phyloP scores from a whole-genome alignment of 1,140 invertebrate species.

The Drosophila lacertosa region DNA sequence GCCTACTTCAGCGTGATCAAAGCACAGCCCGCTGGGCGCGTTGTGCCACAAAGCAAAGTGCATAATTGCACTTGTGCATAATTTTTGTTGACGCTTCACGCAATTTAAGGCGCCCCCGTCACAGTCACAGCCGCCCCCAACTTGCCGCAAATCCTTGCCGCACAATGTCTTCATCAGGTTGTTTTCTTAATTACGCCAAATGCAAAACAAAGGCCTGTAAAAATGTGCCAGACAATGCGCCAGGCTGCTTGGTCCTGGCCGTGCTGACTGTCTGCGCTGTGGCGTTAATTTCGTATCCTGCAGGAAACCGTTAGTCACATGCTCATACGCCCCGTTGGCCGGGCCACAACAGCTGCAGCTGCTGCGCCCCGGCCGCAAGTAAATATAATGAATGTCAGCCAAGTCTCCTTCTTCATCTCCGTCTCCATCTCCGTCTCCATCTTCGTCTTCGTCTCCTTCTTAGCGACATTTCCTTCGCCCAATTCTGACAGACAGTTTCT shows the following conservation, averaged over 20 bases:
- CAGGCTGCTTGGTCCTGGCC: constrained; percentile 6
- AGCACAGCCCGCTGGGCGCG: constrained; percentile 10
- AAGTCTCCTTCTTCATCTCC: constrained; percentile 18
- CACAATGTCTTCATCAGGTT: constrained; percentile 54
- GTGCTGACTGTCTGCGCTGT: constrained; percentile 11
- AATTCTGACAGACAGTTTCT: constrained; percentile 6
- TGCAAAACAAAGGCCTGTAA: constrained; percentile 66
- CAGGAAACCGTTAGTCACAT: constrained; percentile 53
- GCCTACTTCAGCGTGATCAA: constrained; percentile 48
- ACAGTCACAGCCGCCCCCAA: constrained; percentile 20
- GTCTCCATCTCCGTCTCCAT: no score
- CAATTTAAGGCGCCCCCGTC: constrained; percentile 41
- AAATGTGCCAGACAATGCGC: constrained; percentile 49
- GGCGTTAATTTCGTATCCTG: constrained; percentile 45
- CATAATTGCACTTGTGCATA: constrained; percentile 77
- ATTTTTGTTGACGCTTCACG: constrained; percentile 50
- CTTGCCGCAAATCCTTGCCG: constrained; percentile 24
- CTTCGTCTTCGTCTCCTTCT: no score
- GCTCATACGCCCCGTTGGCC: constrained; percentile 67
- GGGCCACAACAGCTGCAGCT: neutral
- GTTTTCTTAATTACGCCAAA: constrained; percentile 74
- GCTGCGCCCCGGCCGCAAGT: constrained; percentile 34
- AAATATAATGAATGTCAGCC: constrained; percentile 71
- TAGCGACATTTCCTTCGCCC: constrained; percentile 12
- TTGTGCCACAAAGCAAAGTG: constrained; percentile 24